Evolutionary conservation across 1,140 invertebrate species (phyloP), one percentile per base, ranked within the genome.

Genomic region (Drosophila pseudoananassae): DNA sequence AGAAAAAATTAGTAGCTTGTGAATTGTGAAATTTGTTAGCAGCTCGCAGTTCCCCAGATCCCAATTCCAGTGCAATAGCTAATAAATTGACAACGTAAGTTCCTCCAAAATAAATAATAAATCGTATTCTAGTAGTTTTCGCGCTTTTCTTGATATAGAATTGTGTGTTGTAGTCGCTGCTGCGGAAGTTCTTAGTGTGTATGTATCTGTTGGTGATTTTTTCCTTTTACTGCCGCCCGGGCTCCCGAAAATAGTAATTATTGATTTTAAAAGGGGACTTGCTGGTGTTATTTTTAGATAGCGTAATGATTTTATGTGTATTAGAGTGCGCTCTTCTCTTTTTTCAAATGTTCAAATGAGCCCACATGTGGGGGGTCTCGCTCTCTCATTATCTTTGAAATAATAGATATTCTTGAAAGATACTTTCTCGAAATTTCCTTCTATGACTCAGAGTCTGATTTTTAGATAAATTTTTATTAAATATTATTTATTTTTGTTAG

Each of bases 151-250:
- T 29, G n/a, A 45, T 46, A 7, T 43, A 27, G 25, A 27, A 27
- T 43, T 43, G 9, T 36, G 33, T 36, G n/a, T 43, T 43, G 9
- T 15, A 15, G 4, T 10, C n/a, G 38, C 14, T 17, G 23, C 61
- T 47, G 23, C 27, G 38, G 45, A 36, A 68, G 43, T 53, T 27
- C n/a, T 12, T 17, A 1, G 38, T 57, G 59, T 58, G 78, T 80
- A 57, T 82, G 78, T 81, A 81, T 82, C 78, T 81, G 47, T 78
- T 77, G 60, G 49, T 54, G 14, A 12, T 65, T 53, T 46, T 47
- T 31, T 47, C 31, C 31, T 52, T 36, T 53, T 51, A 9, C 14
- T 31, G 52, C 31, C 14, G 23, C 31, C 65, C 74, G 73, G 61
- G 23, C 27, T 27, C 29, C 72, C 65, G 66, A 76, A 82, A 71